These are phyloP conservation scores for Dynastes grantii DNA, from an alignment of 2,888 invertebrate species.

Conservation along the genomic window DNA sequence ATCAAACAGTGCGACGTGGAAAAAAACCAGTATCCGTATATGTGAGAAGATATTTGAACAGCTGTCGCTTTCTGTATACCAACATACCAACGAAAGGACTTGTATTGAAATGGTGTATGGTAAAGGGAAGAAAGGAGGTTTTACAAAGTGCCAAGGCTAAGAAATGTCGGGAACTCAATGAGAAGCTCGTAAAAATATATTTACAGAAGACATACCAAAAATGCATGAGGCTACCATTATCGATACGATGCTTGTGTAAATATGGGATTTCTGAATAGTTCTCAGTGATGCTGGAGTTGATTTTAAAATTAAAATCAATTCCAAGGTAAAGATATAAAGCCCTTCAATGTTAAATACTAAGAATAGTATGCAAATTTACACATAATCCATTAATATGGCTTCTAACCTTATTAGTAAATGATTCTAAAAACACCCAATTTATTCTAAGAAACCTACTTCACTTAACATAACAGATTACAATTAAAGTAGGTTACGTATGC, in stretches of 20 bases:
- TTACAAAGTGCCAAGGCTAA: too few relatives aligned
- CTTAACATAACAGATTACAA: too few relatives aligned
- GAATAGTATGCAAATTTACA: too few relatives aligned
- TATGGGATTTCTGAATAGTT: not conserved
- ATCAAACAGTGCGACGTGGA: constrained; percentile 24
- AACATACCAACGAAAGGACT: not conserved
- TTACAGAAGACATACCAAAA: constrained; percentile 27
- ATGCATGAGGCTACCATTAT: not conserved
- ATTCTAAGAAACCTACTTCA: too few relatives aligned
- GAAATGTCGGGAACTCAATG: not conserved
- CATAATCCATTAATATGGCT: too few relatives aligned
- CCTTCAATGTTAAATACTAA: too few relatives aligned
- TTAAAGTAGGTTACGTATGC: too few relatives aligned
- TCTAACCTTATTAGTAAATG: too few relatives aligned
- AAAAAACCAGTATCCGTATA: constrained; percentile 37
- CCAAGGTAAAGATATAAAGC: too few relatives aligned
- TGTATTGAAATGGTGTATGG: not conserved
- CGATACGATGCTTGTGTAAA: not conserved
- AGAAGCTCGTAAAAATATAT: constrained; percentile 15
- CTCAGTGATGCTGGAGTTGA: too few relatives aligned
- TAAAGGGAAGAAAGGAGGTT: not conserved
- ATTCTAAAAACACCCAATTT: too few relatives aligned
- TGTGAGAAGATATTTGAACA: constrained; percentile 27
- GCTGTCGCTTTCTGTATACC: constrained; percentile 40
- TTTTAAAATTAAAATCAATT: too few relatives aligned